These are phyloP conservation scores for Drosophila bocki DNA, from an alignment of 1,140 invertebrate species.

Conservation along the genomic window DNA sequence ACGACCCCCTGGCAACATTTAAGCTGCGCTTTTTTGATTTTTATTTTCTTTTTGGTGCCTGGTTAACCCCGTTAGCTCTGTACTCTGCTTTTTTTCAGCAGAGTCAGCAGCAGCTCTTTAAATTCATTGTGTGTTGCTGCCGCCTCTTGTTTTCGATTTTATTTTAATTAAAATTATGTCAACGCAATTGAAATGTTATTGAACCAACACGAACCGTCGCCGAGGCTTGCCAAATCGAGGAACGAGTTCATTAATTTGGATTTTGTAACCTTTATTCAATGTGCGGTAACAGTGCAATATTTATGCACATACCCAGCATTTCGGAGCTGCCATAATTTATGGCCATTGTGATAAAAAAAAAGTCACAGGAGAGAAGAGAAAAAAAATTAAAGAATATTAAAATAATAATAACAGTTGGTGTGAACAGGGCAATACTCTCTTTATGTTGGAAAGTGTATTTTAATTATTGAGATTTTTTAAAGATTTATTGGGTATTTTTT, in stretches of 20 bases:
- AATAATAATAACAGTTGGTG: not conserved
- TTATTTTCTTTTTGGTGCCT: slow-evolving; percentile 3
- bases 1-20: slow-evolving; percentile 28
- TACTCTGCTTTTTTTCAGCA: slow-evolving; percentile 16
- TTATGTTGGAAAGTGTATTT: not conserved
- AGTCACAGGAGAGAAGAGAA: not conserved
- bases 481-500: not conserved
- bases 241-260: slow-evolving; percentile 77
- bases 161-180: slow-evolving; percentile 83
- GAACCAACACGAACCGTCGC: slow-evolving; percentile 56
- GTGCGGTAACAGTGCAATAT: slow-evolving; percentile 43
- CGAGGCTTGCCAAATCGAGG: slow-evolving; percentile 39
- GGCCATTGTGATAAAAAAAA: slow-evolving; percentile 64
- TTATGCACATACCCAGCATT: slow-evolving; percentile 42
- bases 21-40: slow-evolving; percentile 1
- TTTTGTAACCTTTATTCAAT: slow-evolving; percentile 76
- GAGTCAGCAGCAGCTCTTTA: slow-evolving; percentile 62
- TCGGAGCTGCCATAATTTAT: slow-evolving; percentile 58
- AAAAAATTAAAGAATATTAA: not conserved
- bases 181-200: slow-evolving; percentile 82
- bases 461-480: not conserved
- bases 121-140: slow-evolving; percentile 71
- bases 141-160: slow-evolving; percentile 55
- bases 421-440: slow-evolving; percentile 4
- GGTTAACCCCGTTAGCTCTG: slow-evolving; percentile 65